phyloP scores from a whole-genome alignment of 2,888 invertebrate genomes.

The Sinelater perroti region DNA sequence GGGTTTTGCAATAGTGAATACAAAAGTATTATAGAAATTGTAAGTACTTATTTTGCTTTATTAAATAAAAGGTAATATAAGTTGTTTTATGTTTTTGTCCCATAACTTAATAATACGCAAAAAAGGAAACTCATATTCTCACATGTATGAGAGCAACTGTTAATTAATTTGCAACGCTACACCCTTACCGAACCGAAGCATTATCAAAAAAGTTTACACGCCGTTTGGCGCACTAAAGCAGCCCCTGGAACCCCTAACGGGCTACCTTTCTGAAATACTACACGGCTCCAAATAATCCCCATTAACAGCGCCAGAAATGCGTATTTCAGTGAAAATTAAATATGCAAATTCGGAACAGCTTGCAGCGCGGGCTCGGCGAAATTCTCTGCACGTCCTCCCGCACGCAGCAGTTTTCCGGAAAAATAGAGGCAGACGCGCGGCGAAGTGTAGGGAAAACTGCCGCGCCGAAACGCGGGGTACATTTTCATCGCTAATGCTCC shows the following conservation, averaged over 20 bases:
- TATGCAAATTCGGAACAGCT: conserved; percentile 42
- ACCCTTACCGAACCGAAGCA: too few relatives aligned
- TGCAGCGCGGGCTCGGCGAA: conserved; percentile 16
- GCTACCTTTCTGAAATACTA: conserved; percentile 28
- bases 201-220: too few relatives aligned
- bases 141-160: too few relatives aligned
- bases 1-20: too few relatives aligned
- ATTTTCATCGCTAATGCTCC: conserved; percentile 35
- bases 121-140: too few relatives aligned
- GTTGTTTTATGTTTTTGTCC: too few relatives aligned
- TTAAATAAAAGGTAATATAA: too few relatives aligned
- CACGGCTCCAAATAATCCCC: conserved; percentile 27
- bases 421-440: background rate
- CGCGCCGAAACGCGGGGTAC: conserved; percentile 23
- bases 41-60: too few relatives aligned
- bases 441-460: conserved; percentile 2
- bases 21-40: too few relatives aligned
- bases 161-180: too few relatives aligned
- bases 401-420: background rate
- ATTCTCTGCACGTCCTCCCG: conserved; percentile 1
- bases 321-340: conserved; percentile 39
- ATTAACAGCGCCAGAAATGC: conserved; percentile 28
- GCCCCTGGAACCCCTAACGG: background rate
- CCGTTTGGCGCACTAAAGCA: too few relatives aligned
- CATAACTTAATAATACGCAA: too few relatives aligned